Evolutionary conservation across 1,140 invertebrate genomes (phyloP).

Genomic region (Phthorimaea operculella): DNA sequence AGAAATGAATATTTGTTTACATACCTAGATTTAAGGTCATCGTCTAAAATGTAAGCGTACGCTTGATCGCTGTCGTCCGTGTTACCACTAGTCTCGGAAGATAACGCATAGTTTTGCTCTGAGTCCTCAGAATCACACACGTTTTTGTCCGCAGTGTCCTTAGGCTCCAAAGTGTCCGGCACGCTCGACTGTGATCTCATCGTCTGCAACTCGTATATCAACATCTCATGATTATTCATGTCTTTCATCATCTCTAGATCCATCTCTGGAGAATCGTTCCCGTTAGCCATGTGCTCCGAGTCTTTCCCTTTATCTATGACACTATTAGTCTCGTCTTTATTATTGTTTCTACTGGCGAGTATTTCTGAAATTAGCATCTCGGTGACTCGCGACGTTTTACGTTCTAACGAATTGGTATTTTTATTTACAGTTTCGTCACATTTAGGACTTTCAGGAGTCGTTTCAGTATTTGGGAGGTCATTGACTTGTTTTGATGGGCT

Average conservation of each 20-base stretch:
- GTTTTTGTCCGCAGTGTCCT: conserved; percentile 23
- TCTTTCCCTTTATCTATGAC: conserved; percentile 63
- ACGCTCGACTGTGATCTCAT: conserved; percentile 65
- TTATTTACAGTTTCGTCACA: conserved; percentile 34
- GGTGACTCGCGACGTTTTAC: conserved; percentile 58
- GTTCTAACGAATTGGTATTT: conserved; percentile 52
- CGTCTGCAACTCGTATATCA: conserved; percentile 69
- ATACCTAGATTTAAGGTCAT: conserved; percentile 61
- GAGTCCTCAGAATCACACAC: conserved; percentile 48
- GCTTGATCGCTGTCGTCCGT: conserved; percentile 46
- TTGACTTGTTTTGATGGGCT: conserved; percentile 39
- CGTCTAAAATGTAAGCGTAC: conserved; percentile 55
- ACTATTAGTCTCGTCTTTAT: conserved; percentile 50
- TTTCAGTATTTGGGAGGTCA: conserved; percentile 26
- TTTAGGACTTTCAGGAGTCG: conserved; percentile 20
- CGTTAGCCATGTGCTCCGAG: conserved; percentile 33
- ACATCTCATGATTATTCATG: conserved; percentile 70
- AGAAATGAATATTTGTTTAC: conserved; percentile 7
- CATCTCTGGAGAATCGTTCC: conserved; percentile 44
- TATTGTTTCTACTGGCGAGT: conserved; percentile 62
- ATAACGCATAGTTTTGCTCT: conserved; percentile 48
- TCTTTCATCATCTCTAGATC: conserved; percentile 63
- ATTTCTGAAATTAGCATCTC: conserved; percentile 67
- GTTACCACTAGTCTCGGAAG: conserved; percentile 46
- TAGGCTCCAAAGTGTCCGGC: conserved; percentile 40